Evolutionary conservation across 2,113 vertebrate genomes (phyloP).

Genomic region (Notiomystis cincta): DNA sequence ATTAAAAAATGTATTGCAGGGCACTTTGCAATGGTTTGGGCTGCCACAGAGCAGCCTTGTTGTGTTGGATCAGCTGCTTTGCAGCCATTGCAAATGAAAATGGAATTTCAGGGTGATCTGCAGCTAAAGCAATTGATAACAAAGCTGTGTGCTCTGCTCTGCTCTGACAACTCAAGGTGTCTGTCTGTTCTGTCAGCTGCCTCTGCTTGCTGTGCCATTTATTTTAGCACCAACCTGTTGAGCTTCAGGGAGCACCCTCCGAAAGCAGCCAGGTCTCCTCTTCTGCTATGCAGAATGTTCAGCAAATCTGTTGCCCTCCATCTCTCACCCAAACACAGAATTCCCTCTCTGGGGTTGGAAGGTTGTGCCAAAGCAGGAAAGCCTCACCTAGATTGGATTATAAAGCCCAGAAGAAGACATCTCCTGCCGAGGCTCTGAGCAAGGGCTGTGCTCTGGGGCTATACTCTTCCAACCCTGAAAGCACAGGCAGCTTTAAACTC

Average conservation of each 20-base stretch:
- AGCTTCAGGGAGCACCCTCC: not conserved
- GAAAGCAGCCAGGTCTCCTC: not conserved
- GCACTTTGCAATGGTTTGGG: not conserved
- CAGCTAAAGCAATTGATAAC: not conserved
- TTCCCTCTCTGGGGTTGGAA: not conserved
- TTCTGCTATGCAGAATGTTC: slow-evolving; percentile 18
- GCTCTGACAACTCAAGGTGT: not conserved
- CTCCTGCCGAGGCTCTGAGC: not conserved
- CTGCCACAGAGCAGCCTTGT: not conserved
- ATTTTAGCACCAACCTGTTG: not conserved
- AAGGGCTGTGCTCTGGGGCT: not conserved
- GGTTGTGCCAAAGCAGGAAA: not conserved
- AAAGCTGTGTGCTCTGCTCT: not conserved
- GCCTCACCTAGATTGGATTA: not conserved
- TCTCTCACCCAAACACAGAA: not conserved
- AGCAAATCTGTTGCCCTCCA: slow-evolving; percentile 8
- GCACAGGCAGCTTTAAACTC: not conserved
- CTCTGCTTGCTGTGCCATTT: not conserved
- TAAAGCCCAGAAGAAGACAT: not conserved
- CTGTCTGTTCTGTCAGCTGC: not conserved
- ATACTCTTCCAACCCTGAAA: not conserved
- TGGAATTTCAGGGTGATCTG: not conserved
- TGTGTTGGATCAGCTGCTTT: not conserved
- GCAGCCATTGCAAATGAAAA: not conserved
- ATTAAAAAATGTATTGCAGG: not conserved